Base-by-base conservation (phyloP, 1,140 invertebrate genomes). In the Cylas formicarius region DNA sequence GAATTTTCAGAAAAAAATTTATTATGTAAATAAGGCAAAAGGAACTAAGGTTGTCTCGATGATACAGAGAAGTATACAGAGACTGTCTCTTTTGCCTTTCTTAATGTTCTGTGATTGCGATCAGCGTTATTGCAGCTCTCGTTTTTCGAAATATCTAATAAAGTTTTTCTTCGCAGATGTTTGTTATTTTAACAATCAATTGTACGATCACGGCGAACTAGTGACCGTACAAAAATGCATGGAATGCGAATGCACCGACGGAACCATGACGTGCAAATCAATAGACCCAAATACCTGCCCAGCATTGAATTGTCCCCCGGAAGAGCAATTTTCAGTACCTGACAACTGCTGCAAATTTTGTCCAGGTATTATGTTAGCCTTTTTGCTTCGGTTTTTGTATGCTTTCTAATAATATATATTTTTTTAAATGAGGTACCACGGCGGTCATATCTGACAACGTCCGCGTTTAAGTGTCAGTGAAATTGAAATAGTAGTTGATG, bases 261-360 rank as follows among this genome's bases (percentile, higher is more conserved):
- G 86, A 20, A 78, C 72, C 48, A 87, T 90, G 77, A 74, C 78
- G 52, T 92, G 89, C 67, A 70, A 75, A 23, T 74, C 75, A 48
- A 75, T 83, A 32, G 77, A 88, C 58, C 82, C 82, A 3, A 79
- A 72, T 6, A 75, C 72, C 37, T 94, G 90, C 71, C 88, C 89
- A 17, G 69, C 74, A 49, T 71, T 93, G 41, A 74, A 80, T n/a
- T 94, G 90, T 73, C 78, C 82, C 35, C 67, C 72, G 16, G 73
- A 76, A 24, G 75, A 89, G 58, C 84, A 87, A 66, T 80, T 91
- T 55, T 77, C 77, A 52, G 82, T 87, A 24, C 78, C 82, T 17
- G 86, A 82, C 35, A 81, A 91, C 63, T 94, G 90, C 67, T 94
- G 89, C 71, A 88, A 87, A 66, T 86, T 89, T 62, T 94, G 90